Conservation (phyloP, 2,888 invertebrate genomes). For the Hirudinaria manillensis region DNA sequence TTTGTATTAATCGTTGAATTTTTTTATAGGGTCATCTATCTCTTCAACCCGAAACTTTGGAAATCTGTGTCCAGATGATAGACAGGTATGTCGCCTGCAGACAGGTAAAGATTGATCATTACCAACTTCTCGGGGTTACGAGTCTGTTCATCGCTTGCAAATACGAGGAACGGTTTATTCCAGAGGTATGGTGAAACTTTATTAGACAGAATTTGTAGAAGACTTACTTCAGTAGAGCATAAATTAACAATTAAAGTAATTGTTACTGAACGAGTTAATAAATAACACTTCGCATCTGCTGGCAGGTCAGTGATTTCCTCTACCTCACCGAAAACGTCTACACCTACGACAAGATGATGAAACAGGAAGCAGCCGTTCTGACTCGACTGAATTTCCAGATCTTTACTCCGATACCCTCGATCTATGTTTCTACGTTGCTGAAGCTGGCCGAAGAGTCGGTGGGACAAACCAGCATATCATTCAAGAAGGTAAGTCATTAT, state of each 20-base stretch:
- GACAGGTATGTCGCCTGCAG: background rate
- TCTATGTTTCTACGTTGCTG: background rate
- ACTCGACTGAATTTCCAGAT: background rate
- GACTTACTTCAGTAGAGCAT: too few species aligned
- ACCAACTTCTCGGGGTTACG: conserved; percentile 11
- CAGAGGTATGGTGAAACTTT: background rate
- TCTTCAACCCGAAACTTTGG: background rate
- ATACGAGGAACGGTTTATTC: conserved; percentile 22
- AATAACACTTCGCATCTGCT: background rate
- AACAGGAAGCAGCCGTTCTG: conserved; percentile 3
- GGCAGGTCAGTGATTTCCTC: conserved; percentile 1
- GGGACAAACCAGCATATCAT: too few species aligned
- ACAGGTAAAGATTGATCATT: background rate
- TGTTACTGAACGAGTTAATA: too few species aligned
- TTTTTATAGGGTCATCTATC: background rate
- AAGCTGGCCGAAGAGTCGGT: background rate
- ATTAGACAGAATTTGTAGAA: too few species aligned
- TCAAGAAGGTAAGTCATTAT: too few species aligned
- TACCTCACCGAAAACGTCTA: conserved; percentile 24
- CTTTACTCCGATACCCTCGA: background rate
- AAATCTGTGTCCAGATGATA: background rate
- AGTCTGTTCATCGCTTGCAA: conserved; percentile 15
- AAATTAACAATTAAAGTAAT: too few species aligned
- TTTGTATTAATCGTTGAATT: too few species aligned
- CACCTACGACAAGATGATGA: conserved; percentile 19